These are phyloP conservation scores for Acanthosepion pharaonis DNA, from an alignment of 2,888 invertebrate species.

Conservation along the genomic window DNA sequence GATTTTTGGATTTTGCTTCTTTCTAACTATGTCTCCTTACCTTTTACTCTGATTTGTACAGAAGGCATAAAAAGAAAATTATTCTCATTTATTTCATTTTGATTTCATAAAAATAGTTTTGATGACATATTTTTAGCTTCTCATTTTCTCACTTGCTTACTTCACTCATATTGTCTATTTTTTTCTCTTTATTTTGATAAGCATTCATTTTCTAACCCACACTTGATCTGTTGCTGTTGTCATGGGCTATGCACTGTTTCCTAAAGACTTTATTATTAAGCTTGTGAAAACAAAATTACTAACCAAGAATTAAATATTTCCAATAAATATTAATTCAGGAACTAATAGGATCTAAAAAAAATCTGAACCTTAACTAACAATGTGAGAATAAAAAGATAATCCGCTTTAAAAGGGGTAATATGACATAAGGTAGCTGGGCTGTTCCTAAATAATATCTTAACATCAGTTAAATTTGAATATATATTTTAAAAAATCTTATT, in stretches of 20 bases:
- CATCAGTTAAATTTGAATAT: no score
- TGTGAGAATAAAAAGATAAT: no score
- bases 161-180: background rate
- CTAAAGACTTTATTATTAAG: background rate
- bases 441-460: no score
- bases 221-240: background rate
- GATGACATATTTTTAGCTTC: slow-evolving; percentile 9
- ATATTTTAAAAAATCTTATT: no score
- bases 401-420: no score
- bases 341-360: no score
- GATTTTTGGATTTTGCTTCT: background rate
- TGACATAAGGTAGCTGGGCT: no score
- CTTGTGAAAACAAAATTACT: background rate
- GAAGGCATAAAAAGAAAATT: background rate
- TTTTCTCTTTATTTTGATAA: background rate
- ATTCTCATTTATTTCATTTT: no score
- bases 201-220: background rate
- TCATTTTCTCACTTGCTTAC: background rate
- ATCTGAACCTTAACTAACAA: no score
- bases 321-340: background rate
- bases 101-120: background rate
- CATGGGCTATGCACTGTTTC: background rate
- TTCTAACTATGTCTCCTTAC: background rate
- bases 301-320: background rate
- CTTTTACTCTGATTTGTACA: background rate